phyloP scores from a whole-genome alignment of 2,888 invertebrate genomes.

The Gari tellinella region DNA sequence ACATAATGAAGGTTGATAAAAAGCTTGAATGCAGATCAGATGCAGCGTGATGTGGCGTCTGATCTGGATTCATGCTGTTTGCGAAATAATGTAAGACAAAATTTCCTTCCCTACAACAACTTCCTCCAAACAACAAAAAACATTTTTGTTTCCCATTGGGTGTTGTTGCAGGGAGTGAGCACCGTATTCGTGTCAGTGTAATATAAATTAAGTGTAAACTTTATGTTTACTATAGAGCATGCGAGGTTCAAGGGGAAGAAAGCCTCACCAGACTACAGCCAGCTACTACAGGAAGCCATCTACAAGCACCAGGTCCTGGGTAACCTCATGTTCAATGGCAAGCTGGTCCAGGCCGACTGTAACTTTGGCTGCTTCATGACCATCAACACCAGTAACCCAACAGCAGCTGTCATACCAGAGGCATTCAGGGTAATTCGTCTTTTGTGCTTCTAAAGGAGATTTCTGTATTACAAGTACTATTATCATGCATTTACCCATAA shows the following conservation, averaged over 20 bases:
- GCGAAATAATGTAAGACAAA: too few relatives aligned
- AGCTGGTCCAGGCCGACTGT: slow-evolving; percentile 78
- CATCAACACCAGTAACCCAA: slow-evolving; percentile 69
- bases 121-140: too few relatives aligned
- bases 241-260: slow-evolving; percentile 65
- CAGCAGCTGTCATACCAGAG: slow-evolving; percentile 76
- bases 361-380: slow-evolving; percentile 84
- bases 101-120: too few relatives aligned
- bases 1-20: too few relatives aligned
- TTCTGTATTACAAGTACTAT: too few relatives aligned
- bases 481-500: too few relatives aligned
- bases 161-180: neutral
- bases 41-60: too few relatives aligned
- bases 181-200: too few relatives aligned
- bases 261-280: slow-evolving; percentile 75
- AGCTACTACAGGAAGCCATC: slow-evolving; percentile 74
- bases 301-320: slow-evolving; percentile 79
- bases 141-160: too few relatives aligned
- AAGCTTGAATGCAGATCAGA: too few relatives aligned
- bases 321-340: slow-evolving; percentile 82
- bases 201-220: too few relatives aligned
- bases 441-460: neutral
- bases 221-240: slow-evolving; percentile 55
- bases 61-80: too few relatives aligned
- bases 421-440: slow-evolving; percentile 77